Conservation (phyloP, 1,140 invertebrate species). For the Oncopeltus fasciatus region DNA sequence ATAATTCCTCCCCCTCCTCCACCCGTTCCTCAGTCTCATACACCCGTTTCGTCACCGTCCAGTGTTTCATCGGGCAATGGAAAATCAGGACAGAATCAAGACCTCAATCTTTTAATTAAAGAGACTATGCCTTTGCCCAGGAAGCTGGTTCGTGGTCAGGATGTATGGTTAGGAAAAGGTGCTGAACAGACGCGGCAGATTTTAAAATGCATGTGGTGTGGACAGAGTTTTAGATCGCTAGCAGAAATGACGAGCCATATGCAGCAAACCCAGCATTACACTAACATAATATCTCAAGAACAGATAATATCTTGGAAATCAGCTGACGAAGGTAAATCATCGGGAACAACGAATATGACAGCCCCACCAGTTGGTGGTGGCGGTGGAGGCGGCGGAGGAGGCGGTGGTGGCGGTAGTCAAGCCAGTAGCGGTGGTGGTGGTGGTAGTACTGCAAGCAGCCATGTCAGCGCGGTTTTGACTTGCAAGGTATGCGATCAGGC, state of each 20-base stretch:
- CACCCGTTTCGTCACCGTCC: slow-evolving; percentile 31
- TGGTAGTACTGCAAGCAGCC: slow-evolving; percentile 56
- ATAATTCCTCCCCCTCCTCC: slow-evolving; percentile 40
- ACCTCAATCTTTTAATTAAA: slow-evolving; percentile 72
- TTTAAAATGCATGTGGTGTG: slow-evolving; percentile 97
- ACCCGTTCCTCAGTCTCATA: slow-evolving; percentile 30
- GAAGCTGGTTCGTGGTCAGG: slow-evolving; percentile 91
- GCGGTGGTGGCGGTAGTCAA: slow-evolving; percentile 35
- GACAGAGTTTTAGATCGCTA: slow-evolving; percentile 86
- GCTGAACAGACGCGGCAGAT: slow-evolving; percentile 95
- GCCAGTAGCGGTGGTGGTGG: slow-evolving; percentile 30
- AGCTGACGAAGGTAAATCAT: slow-evolving; percentile 57
- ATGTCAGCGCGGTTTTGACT: slow-evolving; percentile 84
- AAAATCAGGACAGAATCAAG: slow-evolving; percentile 32
- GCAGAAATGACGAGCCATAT: slow-evolving; percentile 97
- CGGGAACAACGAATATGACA: no score
- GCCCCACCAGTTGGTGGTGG: no score
- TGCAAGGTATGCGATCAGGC: slow-evolving; percentile 96
- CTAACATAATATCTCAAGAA: slow-evolving; percentile 91
- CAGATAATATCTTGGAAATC: slow-evolving; percentile 93
- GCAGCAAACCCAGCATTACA: slow-evolving; percentile 97
- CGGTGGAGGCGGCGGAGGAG: slow-evolving; percentile 27
- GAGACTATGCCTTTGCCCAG: slow-evolving; percentile 85
- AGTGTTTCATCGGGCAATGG: slow-evolving; percentile 36
- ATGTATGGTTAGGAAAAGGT: slow-evolving; percentile 95